Evolutionary conservation across 2,113 vertebrate species (phyloP).

Genomic region (Tragelaphus imberbis): DNA sequence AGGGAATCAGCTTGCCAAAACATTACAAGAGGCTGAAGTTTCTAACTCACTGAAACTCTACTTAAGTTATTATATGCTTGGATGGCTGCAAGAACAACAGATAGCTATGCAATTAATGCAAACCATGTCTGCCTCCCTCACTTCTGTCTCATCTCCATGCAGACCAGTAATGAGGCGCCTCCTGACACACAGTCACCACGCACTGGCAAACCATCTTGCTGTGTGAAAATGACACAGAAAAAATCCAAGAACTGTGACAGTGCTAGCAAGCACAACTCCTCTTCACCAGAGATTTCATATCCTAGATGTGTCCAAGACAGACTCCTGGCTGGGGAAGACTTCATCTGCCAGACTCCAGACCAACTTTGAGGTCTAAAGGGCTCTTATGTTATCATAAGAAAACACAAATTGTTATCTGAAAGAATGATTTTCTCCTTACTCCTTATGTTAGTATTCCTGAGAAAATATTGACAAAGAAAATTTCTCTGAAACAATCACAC

Average conservation of each 20-base stretch:
- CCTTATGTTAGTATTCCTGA: not conserved
- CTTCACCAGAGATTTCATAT: not conserved
- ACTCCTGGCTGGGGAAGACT: not conserved
- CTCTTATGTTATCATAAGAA: not conserved
- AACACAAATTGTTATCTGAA: not conserved
- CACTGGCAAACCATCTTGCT: conserved; percentile 69
- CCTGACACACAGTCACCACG: conserved; percentile 50
- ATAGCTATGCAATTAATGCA: conserved; percentile 80
- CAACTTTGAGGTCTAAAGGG: not conserved
- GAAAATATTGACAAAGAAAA: not conserved
- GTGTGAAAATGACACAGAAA: conserved; percentile 49
- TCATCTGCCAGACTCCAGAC: not conserved
- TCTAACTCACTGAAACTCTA: conserved; percentile 76
- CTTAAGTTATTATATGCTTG: conserved; percentile 81
- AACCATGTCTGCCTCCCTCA: conserved; percentile 72
- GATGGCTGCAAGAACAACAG: conserved; percentile 72
- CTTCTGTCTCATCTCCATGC: conserved; percentile 68
- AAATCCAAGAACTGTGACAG: not conserved
- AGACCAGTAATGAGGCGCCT: conserved; percentile 76
- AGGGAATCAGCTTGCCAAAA: conserved; percentile 73
- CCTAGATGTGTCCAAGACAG: not conserved
- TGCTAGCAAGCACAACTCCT: not conserved
- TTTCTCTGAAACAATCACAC: not conserved
- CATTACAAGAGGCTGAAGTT: conserved; percentile 69
- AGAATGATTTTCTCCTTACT: not conserved